Evolutionary conservation across 2,888 invertebrate genomes (phyloP).

Genomic region (Mamestra brassicae): DNA sequence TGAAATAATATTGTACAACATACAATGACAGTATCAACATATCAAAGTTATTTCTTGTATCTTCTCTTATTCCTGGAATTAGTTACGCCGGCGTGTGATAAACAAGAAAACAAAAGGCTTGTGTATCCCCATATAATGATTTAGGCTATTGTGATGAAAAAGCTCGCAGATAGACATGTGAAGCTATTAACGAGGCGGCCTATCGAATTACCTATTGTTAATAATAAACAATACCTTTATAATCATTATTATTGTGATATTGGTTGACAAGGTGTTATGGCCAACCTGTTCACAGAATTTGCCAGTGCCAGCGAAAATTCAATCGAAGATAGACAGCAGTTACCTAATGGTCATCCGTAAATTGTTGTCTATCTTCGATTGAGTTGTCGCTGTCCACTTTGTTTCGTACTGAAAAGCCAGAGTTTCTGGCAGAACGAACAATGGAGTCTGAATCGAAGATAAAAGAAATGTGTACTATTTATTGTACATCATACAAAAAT

Average conservation of each 20-base stretch:
- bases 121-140: conserved; percentile 10
- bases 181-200: conserved; percentile 29
- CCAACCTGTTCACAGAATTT: not conserved
- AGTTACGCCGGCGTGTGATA: conserved; percentile 5
- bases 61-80: not conserved
- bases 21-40: too few relatives aligned
- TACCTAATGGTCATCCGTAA: too few relatives aligned
- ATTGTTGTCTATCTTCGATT: not conserved
- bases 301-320: too few relatives aligned
- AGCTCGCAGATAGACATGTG: conserved; percentile 21
- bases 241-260: not conserved
- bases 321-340: too few relatives aligned
- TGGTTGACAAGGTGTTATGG: too few relatives aligned
- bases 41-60: too few relatives aligned
- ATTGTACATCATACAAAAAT: too few relatives aligned
- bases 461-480: too few relatives aligned
- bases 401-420: not conserved
- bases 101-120: conserved; percentile 33
- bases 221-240: conserved; percentile 9
- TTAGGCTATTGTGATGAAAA: conserved; percentile 18
- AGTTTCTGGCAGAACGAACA: not conserved
- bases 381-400: not conserved
- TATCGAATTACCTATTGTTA: conserved; percentile 32
- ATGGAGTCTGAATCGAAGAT: too few relatives aligned
- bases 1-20: too few relatives aligned